A percentile compares a stretch with the other conserved stretches of the same genome.
These are phyloP conservation scores for Sericinus montela DNA, from an alignment of 2,888 invertebrate genomes.

Conservation along the genomic window DNA sequence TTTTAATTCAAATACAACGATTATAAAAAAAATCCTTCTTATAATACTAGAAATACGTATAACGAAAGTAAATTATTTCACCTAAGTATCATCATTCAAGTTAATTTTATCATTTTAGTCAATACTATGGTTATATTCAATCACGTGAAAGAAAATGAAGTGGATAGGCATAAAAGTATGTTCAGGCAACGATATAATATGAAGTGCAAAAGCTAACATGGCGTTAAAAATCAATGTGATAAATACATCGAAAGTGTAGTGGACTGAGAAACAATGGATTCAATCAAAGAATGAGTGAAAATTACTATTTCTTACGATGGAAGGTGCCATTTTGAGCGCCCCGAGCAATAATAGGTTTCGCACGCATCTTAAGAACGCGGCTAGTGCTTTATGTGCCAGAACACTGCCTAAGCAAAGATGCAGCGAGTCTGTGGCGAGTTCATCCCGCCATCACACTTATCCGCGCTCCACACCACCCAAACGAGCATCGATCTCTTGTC, in stretches of 20 bases:
- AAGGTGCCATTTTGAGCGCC: constrained; percentile 74
- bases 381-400: constrained; percentile 66
- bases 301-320: constrained; percentile 50
- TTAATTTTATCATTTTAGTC: neutral
- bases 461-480: constrained; percentile 61
- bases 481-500: constrained; percentile 56
- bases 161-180: constrained; percentile 2
- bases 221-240: constrained; percentile 17
- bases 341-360: constrained; percentile 67
- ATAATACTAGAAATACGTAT: too few relatives aligned
- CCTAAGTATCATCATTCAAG: neutral
- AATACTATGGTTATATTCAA: constrained; percentile 6
- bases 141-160: constrained; percentile 9
- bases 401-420: constrained; percentile 71
- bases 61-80: neutral
- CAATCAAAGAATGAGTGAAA: constrained; percentile 50
- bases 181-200: constrained; percentile 8
- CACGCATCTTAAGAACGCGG: constrained; percentile 69
- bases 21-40: neutral
- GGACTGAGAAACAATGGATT: constrained; percentile 44
- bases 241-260: constrained; percentile 24
- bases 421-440: constrained; percentile 45
- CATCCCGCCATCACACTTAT: constrained; percentile 64
- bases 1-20: constrained; percentile 8
- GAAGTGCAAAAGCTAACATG: constrained; percentile 15